phyloP scores from a whole-genome alignment of 2,888 invertebrate species.

The Cremastinae sp. region DNA sequence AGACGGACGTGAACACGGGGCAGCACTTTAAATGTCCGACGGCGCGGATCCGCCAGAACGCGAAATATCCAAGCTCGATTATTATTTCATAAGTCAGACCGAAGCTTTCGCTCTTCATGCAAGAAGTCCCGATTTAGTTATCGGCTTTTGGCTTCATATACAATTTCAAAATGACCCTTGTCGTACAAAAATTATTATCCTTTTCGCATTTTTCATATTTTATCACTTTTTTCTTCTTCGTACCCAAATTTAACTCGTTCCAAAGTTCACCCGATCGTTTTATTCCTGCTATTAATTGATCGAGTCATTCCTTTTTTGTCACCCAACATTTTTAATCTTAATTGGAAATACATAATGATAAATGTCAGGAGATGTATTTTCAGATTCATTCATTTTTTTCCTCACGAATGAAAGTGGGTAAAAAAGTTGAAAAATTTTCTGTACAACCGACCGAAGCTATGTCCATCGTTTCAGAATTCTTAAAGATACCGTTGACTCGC shows the following conservation, averaged over 20 bases:
- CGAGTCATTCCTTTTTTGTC: no score
- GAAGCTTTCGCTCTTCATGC: constrained; percentile 13
- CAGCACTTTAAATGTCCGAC: constrained; percentile 77
- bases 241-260: neutral
- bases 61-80: constrained; percentile 67
- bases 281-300: no score
- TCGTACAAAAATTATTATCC: constrained; percentile 15
- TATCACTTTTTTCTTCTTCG: constrained; percentile 3
- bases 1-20: constrained; percentile 76
- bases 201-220: neutral
- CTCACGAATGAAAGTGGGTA: neutral
- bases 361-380: no score
- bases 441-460: constrained; percentile 53
- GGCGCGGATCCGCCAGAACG: constrained; percentile 60
- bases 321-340: neutral
- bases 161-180: constrained; percentile 32
- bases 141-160: constrained; percentile 34
- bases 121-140: constrained; percentile 52
- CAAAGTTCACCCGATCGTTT: no score
- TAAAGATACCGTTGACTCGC: constrained; percentile 40
- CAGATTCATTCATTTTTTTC: neutral
- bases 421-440: constrained; percentile 34
- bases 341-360: neutral
- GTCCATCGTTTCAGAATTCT: neutral
- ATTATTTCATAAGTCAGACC: constrained; percentile 72